Evolutionary conservation across 2,113 vertebrate species (phyloP), one percentile per base, ranked within the genome.

Genomic region (Grammomys surdaster): DNA sequence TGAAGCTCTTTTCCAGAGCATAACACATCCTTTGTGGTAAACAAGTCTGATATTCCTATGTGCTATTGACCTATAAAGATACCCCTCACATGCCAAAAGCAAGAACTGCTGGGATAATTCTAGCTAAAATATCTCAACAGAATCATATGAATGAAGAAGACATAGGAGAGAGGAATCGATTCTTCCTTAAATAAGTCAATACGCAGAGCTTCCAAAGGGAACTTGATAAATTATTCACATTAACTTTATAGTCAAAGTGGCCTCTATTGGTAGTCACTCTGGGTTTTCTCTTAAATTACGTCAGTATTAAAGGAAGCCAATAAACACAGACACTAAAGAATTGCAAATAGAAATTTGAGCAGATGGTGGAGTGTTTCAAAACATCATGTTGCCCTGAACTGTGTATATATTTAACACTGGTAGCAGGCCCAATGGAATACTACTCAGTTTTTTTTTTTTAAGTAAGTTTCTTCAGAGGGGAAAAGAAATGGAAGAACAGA

Each of bases 181-280:
- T 75, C 76, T 70, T 67, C 81, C 84, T 87, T 89, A 95, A 94
- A 60, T 28, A 91, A 89, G 70, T 33, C 48, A 90, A 56, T 36
- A 65, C 80, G 12, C 36, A 78, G 40, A 78, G 22, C 63, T 46
- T 93, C 40, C 46, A 78, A 36, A 22, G 93, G 69, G 88, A 94
- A 31, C 20, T 75, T 80, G 16, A 69, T 63, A 56, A 75, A 92
- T 69, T 94, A 85, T 58, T 80, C 60, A 89, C 0, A 51, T 76
- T 72, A 88, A 89, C 46, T 69, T 93, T 80, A 73, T 5, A 87
- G 40, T 48, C 7, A 84, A 93, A 84, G 20, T 26, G 84, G n/a
- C 20, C 54, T 33, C 81, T 69, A 46, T 13, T 58, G n/a, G 51
- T 51, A 48, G 8, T 3, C 46, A 58, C 54, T 63, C 77, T 77